A percentile compares a stretch with the other conserved stretches of the same genome.
phyloP scores from a whole-genome alignment of 2,797 vertebrate genomes.

The Gephyroberyx darwinii region DNA sequence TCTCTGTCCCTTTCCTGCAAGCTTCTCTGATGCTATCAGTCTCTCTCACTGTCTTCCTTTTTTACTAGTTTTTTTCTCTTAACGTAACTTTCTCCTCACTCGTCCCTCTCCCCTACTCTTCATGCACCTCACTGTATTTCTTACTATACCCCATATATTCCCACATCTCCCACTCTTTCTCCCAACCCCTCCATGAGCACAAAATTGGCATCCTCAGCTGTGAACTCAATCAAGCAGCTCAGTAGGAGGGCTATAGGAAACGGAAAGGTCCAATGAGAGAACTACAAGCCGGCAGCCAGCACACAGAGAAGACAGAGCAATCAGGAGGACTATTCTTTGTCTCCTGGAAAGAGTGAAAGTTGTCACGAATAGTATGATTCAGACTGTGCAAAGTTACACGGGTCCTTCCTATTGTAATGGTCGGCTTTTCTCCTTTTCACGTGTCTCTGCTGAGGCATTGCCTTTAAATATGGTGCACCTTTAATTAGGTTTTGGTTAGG shows the following conservation, averaged over 20 bases:
- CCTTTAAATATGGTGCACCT: too few species aligned
- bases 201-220: conserved; percentile 61
- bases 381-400: not conserved
- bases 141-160: conserved; percentile 31
- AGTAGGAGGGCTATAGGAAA: conserved; percentile 55
- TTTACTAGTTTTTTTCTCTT: conserved; percentile 3
- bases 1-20: conserved; percentile 28
- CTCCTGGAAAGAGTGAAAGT: conserved; percentile 23
- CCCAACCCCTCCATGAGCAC: conserved; percentile 40
- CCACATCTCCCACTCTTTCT: conserved; percentile 13
- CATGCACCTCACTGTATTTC: conserved; percentile 21
- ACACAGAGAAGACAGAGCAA: conserved; percentile 34
- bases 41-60: conserved; percentile 3
- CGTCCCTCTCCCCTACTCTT: not conserved
- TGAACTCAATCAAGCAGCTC: conserved; percentile 73
- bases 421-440: too few species aligned
- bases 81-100: not conserved
- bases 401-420: too few species aligned
- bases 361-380: not conserved
- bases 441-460: too few species aligned
- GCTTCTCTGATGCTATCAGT: conserved; percentile 17
- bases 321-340: conserved; percentile 48
- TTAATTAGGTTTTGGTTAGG: too few species aligned
- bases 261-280: conserved; percentile 42
- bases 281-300: conserved; percentile 7